Evolutionary conservation across 2,113 vertebrate genomes (phyloP), one percentile per base, ranked within the genome.

Genomic region (Sminthopsis crassicaudata): DNA sequence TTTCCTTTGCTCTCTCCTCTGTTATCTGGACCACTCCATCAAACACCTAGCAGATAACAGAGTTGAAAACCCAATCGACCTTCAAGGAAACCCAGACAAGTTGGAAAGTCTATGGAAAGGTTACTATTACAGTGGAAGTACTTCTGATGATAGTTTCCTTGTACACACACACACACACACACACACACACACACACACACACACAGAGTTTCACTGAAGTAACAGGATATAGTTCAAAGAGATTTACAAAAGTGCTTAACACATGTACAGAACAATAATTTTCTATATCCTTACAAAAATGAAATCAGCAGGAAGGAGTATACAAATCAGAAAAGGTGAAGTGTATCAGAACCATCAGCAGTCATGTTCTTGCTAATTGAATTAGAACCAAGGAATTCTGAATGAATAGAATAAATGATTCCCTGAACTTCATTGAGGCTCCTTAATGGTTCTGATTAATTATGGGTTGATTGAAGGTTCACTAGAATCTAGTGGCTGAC

Each of bases 11-110:
- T 99, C 98, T 98, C 98, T 98, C 97, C 96, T 98, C 98, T 98
- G 98, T 99, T 99, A 99, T 99, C 99, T 99, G 98, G 99, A 98
- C 98, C 98, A 98, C 99, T 99, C 99, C 99, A 99, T 99, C 99
- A 99, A 98, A 99, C 98, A 98, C 97, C 98, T 97, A 46, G 89
- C 98, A 98, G 99, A 99, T 99, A 99, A 99, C 98, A 98, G 98
- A 98, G 98, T 97, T 98, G 98, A 99, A 99, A 99, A 99, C 99
- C 98, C 99, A 99, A 98, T 99, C 98, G 99, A 99, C 99, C 99
- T 99, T 99, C 99, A 98, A 98, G 98, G 96, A 98, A 98, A 98
- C 98, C 98, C 98, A 98, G 98, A 98, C 98, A 98, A 98, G 97
- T 96, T 96, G 97, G 98, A 97, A 98, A 98, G 98, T 97, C 98